Percentiles rank a stretch among this genome's conserved stretches.
Conservation (phyloP, 2,797 vertebrate genomes). For the Sebastes itinus region DNA sequence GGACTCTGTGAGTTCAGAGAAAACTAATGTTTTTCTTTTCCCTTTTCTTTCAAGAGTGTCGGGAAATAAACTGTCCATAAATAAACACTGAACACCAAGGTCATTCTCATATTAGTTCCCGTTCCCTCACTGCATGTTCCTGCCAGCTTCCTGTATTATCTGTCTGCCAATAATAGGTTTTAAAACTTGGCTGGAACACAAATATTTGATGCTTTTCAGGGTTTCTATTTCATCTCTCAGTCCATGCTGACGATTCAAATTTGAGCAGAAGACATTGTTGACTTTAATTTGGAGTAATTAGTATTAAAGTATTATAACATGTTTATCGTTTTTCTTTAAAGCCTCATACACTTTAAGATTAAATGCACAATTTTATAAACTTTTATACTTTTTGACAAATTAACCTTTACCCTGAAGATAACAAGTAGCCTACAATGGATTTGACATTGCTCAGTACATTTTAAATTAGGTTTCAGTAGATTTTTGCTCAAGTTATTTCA, state of each 20-base stretch:
- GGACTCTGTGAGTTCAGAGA: not conserved
- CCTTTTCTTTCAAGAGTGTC: conserved; percentile 4
- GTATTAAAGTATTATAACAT: not conserved
- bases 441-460: not conserved
- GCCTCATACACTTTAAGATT: not conserved
- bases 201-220: not conserved
- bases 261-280: not conserved
- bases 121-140: conserved; percentile 12
- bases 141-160: conserved; percentile 39
- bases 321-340: not conserved
- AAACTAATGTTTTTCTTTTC: not conserved
- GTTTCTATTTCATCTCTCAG: not conserved
- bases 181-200: not conserved
- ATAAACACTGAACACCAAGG: conserved; percentile 1
- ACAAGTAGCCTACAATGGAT: not conserved
- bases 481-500: not conserved
- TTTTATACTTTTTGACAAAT: not conserved
- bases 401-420: not conserved
- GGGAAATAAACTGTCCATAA: conserved; percentile 14
- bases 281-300: too few relatives aligned
- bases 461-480: not conserved
- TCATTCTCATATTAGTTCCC: conserved; percentile 26
- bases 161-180: conserved; percentile 4
- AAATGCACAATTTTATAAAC: not conserved
- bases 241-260: not conserved